Base-by-base conservation (phyloP, 64 coral and sea anemone species). In the Actinia equina region DNA sequence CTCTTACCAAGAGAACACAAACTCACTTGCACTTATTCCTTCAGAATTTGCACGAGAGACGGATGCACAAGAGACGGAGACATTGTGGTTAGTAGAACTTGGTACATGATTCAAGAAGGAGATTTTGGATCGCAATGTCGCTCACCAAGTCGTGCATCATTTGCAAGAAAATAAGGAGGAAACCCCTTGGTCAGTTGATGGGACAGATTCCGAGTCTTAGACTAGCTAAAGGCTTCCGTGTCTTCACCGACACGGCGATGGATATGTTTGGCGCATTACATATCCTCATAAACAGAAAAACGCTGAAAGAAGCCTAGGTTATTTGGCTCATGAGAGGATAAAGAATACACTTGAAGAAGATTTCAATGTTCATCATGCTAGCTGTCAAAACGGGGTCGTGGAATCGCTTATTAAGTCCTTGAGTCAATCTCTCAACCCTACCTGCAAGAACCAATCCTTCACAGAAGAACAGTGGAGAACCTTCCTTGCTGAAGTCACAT, bases 141-240 rank as follows among this genome's bases (percentile, higher is more conserved):
- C 6, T 90, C 5, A 90, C 89, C 27, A 54, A 10, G 57, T 74
- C 67, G 53, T 90, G 82, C 80, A 79, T 90, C 17, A 85, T 63
- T 19, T 90, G 89, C 65, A 90, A 59, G 25, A 90, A 63, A 17
- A 17, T 90, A 59, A n/a, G 89, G 16, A 77, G 16, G 57, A 85
- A 79, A 57, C 89, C 67, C 6, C 45, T 79, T 13, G 88, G 86
- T 0, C 88, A 96, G 61, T 57, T 90, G 6, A 88, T 96, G 91
- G 90, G 91, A 12, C 87, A 95, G 79, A 16, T 96, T 17, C 94
- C 94, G 80, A 89, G 53, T 87, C 49, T 92, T 1, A 44, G 89
- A 12, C 86, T 83, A 54, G 84, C 80, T n/a, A 88, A 65, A 16
- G 84, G 80, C 63, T 69, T 78, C 3, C 74, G 89, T 41, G 81